Base-by-base conservation (phyloP, 1,140 invertebrate species). In the Colletes gigas region DNA sequence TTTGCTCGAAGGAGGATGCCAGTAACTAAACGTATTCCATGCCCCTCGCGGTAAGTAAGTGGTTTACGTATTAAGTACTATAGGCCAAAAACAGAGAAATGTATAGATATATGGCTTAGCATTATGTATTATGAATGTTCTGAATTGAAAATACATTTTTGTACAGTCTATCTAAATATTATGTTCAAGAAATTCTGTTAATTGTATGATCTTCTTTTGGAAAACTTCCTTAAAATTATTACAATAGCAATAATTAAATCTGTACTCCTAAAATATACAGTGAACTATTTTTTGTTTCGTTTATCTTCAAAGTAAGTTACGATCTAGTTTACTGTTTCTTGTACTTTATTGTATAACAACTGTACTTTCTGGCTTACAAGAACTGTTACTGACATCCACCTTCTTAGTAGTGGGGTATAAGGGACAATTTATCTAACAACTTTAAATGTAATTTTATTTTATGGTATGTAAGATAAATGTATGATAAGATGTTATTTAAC, bases 11-110 rank as follows among this genome's bases (percentile, higher is more conserved):
- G 83, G 83, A 85, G 83, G 83, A 85, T 85, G 83, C 83, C 83
- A 77, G 83, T 85, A 85, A 85, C 83, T 85, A 85, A 85, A 85
- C 83, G 83, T 80, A 85, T 85, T 84, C 83, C 72, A 85, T 84
- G 80, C 54, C 83, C 83, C 76, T 85, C 83, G 83, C 83, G 83
- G 83, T 85, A 85, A 85, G 83, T 85, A 85, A 85, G 78, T 68
- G 68, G 83, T 85, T 85, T 84, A 85, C 83, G 69, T 68, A 85
- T 85, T 84, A 85, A 57, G 70, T 85, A 85, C 69, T 84, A 59
- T 85, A 85, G 83, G 83, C 79, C 72, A 30, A 65, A 21, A 69
- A 14, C 60, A 52, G 12, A 72, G 57, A 68, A 66, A 67, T 65
- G n/a, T 47, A 41, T 50, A 70, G 63, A 78, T 79, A 65, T 69